Conservation (phyloP, 2,797 vertebrate species). For the Hypotaenidia philippensis region DNA sequence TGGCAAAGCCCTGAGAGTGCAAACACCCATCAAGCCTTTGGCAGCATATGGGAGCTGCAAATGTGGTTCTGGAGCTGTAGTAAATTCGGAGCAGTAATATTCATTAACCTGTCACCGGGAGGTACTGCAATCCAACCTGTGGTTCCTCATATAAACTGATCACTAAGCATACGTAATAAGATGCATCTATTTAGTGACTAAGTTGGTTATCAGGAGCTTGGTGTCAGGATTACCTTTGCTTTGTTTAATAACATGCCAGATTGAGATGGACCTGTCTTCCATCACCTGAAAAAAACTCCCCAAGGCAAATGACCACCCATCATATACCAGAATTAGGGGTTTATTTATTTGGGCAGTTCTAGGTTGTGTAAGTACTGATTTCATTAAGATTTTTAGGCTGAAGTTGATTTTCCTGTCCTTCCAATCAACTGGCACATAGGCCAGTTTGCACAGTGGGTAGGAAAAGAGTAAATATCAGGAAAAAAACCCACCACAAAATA, state of each 20-base stretch:
- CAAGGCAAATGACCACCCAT: background rate
- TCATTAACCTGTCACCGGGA: background rate
- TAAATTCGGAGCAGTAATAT: background rate
- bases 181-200: background rate
- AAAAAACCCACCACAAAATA: background rate
- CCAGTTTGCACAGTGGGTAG: background rate
- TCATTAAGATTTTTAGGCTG: background rate
- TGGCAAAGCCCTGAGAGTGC: background rate
- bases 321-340: background rate
- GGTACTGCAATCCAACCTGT: background rate
- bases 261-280: background rate
- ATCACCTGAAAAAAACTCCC: background rate
- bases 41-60: background rate
- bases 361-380: background rate
- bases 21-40: background rate
- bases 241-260: background rate
- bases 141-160: background rate
- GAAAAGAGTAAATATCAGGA: background rate
- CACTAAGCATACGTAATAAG: background rate
- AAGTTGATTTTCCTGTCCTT: background rate
- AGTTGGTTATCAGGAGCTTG: background rate
- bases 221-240: background rate
- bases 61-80: background rate
- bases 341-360: background rate
- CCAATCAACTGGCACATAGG: rapidly evolving